Evolutionary conservation across 2,113 vertebrate species (phyloP).

Genomic region (Callionymus lyra): DNA sequence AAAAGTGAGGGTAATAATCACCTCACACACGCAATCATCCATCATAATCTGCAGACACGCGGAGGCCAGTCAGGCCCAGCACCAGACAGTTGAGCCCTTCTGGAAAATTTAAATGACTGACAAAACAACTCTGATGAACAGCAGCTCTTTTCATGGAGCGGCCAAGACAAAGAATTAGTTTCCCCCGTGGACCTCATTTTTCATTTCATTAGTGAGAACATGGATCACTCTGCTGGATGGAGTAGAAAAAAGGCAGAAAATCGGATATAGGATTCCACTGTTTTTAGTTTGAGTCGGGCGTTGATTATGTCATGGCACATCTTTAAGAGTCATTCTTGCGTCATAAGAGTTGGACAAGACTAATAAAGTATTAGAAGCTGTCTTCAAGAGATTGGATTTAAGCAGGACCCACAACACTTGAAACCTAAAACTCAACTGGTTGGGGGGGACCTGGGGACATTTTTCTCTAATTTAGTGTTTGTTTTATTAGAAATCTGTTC

Average conservation of each 20-base stretch:
- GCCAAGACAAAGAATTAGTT: constrained; percentile 26
- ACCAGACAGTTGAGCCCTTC: constrained; percentile 4
- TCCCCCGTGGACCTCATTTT: constrained; percentile 19
- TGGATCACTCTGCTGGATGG: constrained; percentile 7
- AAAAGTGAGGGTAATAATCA: constrained; percentile 26
- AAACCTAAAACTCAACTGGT: too few relatives aligned
- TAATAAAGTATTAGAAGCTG: too few relatives aligned
- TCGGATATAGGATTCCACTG: too few relatives aligned
- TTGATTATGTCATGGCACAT: too few relatives aligned
- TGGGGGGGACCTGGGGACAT: too few relatives aligned
- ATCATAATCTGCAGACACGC: constrained; percentile 9
- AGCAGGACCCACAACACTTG: too few relatives aligned
- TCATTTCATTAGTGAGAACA: constrained; percentile 1
- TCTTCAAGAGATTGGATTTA: too few relatives aligned
- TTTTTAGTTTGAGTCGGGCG: too few relatives aligned
- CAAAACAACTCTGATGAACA: constrained; percentile 22
- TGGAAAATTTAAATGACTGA: constrained; percentile 15
- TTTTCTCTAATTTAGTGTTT: too few relatives aligned
- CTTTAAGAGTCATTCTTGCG: too few relatives aligned
- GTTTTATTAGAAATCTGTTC: too few relatives aligned
- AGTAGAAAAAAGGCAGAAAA: background rate
- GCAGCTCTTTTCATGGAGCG: background rate
- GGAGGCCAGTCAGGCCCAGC: background rate
- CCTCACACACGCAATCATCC: constrained; percentile 17
- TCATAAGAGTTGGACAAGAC: too few relatives aligned